phyloP scores from a whole-genome alignment of 2,797 vertebrate genomes.

The Todus mexicanus region DNA sequence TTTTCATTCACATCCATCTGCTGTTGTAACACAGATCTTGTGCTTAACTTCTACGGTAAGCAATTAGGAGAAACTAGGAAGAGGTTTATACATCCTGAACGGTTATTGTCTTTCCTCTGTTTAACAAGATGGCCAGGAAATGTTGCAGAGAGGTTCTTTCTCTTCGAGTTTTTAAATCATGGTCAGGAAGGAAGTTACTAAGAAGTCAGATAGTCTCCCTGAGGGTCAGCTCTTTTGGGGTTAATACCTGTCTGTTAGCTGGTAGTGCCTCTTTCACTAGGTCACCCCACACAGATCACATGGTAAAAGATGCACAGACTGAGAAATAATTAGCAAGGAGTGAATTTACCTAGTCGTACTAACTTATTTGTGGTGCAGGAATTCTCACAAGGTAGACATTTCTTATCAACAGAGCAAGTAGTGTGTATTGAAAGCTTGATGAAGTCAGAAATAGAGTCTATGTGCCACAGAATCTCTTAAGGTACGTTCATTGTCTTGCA shows the following conservation, averaged over 20 bases:
- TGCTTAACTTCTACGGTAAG: neutral
- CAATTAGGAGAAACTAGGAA: neutral
- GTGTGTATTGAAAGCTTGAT: neutral
- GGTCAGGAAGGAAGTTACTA: neutral
- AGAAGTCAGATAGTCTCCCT: neutral
- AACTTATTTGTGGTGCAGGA: neutral
- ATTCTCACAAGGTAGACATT: neutral
- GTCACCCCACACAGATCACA: neutral
- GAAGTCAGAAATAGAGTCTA: neutral
- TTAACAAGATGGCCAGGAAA: neutral
- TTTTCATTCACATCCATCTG: neutral
- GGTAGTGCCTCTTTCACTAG: neutral
- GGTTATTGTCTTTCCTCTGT: neutral
- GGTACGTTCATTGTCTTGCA: neutral
- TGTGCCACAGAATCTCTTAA: neutral
- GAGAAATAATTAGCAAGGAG: neutral
- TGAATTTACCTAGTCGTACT: neutral
- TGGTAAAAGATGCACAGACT: neutral
- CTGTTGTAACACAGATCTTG: neutral
- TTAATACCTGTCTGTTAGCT: neutral
- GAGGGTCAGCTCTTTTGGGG: neutral
- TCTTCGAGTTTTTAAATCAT: neutral
- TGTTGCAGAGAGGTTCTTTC: neutral
- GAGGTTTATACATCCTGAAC: neutral
- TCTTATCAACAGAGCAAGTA: neutral